These are phyloP conservation scores for Nymphalis urticae DNA, from an alignment of 2,888 invertebrate genomes.

Conservation along the genomic window DNA sequence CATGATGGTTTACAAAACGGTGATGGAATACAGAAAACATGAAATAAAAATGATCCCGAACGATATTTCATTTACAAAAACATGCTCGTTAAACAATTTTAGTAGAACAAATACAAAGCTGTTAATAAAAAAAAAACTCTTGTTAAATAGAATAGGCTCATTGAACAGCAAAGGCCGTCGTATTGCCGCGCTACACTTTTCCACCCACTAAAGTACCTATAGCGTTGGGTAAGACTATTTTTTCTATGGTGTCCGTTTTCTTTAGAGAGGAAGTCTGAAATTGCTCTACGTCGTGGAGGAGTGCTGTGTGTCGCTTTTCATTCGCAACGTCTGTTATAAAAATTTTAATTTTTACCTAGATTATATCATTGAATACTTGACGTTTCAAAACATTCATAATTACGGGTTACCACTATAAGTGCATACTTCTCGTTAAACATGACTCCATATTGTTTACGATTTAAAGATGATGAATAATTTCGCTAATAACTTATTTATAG, in stretches of 20 bases:
- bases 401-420: too few relatives aligned
- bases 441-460: too few relatives aligned
- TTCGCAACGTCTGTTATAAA: conserved; percentile 84
- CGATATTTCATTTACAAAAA: conserved; percentile 10
- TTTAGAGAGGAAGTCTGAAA: conserved; percentile 89
- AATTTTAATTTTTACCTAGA: conserved; percentile 51
- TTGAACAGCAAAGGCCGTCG: conserved; percentile 21
- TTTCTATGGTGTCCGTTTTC: conserved; percentile 90
- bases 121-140: conserved; percentile 22
- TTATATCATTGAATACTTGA: too few relatives aligned
- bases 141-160: conserved; percentile 19
- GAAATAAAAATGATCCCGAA: not conserved
- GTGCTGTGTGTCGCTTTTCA: conserved; percentile 88
- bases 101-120: conserved; percentile 19
- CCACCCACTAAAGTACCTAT: conserved; percentile 83
- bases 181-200: conserved; percentile 17
- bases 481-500: too few relatives aligned
- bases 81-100: conserved; percentile 51
- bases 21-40: not conserved
- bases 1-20: not conserved
- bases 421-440: too few relatives aligned
- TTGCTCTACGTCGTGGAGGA: conserved; percentile 88
- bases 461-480: too few relatives aligned
- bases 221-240: conserved; percentile 91
- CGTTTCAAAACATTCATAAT: not conserved